Evolutionary conservation across 2,888 invertebrate species (phyloP).

Genomic region (Aspidapion aeneum): DNA sequence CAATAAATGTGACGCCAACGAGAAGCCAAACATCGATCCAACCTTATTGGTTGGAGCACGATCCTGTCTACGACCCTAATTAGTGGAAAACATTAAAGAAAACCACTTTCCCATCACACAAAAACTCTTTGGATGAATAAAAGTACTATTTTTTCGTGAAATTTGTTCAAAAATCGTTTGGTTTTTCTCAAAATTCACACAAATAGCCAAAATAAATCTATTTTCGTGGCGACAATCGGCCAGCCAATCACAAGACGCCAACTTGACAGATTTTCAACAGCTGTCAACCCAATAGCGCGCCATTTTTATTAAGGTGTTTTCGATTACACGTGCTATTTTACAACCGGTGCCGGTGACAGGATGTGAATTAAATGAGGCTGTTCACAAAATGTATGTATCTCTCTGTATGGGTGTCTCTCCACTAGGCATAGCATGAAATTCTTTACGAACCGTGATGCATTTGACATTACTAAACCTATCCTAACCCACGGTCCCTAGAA

Average conservation of each 20-base stretch:
- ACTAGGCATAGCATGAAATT: too few relatives aligned
- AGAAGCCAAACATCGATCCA: constrained; percentile 68
- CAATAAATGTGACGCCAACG: constrained; percentile 61
- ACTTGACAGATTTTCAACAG: background rate
- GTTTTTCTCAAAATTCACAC: background rate
- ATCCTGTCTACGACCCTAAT: constrained; percentile 32
- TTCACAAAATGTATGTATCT: too few relatives aligned
- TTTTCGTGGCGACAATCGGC: background rate
- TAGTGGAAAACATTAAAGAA: constrained; percentile 24
- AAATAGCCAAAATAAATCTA: background rate
- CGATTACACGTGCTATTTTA: too few relatives aligned
- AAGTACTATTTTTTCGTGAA: background rate
- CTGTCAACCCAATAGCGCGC: background rate
- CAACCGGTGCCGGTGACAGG: too few relatives aligned
- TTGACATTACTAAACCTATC: too few relatives aligned
- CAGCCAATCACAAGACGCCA: background rate
- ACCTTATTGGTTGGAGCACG: constrained; percentile 46
- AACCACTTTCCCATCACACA: constrained; percentile 6
- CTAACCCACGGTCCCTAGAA: too few relatives aligned
- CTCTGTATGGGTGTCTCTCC: too few relatives aligned
- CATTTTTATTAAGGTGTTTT: too few relatives aligned
- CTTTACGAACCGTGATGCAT: too few relatives aligned
- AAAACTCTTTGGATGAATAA: background rate
- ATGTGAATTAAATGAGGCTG: too few relatives aligned
- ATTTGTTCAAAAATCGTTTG: background rate